Evolutionary conservation across 2,888 invertebrate species (phyloP).

Genomic region (Salticus scenicus): DNA sequence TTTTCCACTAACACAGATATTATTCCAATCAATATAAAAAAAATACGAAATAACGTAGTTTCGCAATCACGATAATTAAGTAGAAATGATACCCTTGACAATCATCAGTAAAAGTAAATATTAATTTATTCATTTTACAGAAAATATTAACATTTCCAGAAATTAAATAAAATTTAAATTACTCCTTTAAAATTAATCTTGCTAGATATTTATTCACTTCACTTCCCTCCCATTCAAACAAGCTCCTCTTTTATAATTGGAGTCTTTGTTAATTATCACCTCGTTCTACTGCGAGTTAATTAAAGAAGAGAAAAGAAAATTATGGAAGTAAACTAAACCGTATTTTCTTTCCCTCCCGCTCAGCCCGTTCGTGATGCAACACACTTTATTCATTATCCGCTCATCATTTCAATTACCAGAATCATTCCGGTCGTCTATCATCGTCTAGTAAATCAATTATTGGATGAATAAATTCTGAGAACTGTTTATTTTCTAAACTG

Average conservation of each 20-base stretch:
- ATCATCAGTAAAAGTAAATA: too few species aligned
- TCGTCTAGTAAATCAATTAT: neutral
- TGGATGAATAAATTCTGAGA: slow-evolving; percentile 3
- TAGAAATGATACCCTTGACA: too few species aligned
- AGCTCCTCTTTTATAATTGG: neutral
- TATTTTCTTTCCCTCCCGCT: neutral
- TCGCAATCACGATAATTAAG: too few species aligned
- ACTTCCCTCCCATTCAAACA: too few species aligned
- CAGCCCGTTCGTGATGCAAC: neutral
- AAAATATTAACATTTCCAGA: neutral
- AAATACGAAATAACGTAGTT: too few species aligned
- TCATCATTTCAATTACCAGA: neutral
- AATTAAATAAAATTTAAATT: neutral
- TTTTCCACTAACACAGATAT: too few species aligned
- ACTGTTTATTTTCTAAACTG: neutral
- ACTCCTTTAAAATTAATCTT: neutral
- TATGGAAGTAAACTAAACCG: neutral
- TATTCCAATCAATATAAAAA: too few species aligned
- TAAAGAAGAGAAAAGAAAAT: neutral
- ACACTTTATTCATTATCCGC: neutral
- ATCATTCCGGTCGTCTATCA: neutral
- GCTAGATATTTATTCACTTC: neutral
- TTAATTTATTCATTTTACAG: too few species aligned
- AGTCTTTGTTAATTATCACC: slow-evolving; percentile 6
- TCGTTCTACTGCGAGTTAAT: neutral